These are phyloP conservation scores for Lutjanus erythropterus DNA, from an alignment of 2,113 vertebrate species.

Conservation along the genomic window DNA sequence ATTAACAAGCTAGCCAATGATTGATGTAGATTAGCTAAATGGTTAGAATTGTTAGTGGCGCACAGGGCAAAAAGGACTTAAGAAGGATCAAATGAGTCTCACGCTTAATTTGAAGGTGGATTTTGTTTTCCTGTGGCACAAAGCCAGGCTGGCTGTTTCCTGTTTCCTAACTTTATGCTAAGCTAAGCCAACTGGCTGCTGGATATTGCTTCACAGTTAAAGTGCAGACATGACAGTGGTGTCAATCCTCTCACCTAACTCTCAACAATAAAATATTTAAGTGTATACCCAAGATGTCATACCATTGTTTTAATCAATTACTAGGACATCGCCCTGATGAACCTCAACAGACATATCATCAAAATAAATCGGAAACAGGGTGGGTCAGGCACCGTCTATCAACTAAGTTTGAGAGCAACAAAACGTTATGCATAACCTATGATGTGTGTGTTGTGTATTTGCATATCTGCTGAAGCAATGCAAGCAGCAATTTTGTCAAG, in stretches of 20 bases:
- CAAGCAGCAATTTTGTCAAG: constrained; percentile 45
- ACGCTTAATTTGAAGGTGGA: background rate
- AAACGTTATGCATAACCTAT: constrained; percentile 19
- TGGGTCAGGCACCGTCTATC: background rate
- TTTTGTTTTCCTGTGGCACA: background rate
- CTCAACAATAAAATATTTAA: background rate
- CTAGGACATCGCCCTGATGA: background rate
- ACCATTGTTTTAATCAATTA: background rate
- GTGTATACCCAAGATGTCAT: background rate
- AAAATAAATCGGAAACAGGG: background rate
- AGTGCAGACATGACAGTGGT: background rate
- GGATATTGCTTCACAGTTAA: background rate
- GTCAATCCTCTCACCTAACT: background rate
- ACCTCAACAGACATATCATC: background rate
- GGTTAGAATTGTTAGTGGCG: no score
- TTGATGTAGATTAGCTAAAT: no score
- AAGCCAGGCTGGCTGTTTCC: background rate
- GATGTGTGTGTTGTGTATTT: constrained; percentile 37
- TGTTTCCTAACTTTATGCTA: no score
- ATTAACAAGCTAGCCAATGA: no score
- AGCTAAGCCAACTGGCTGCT: no score
- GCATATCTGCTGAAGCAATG: constrained; percentile 23
- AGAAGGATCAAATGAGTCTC: no score
- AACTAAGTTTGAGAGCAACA: background rate
- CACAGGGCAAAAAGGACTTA: no score